Conservation (phyloP, 2,113 vertebrate genomes). For the Heliornis fulica region DNA sequence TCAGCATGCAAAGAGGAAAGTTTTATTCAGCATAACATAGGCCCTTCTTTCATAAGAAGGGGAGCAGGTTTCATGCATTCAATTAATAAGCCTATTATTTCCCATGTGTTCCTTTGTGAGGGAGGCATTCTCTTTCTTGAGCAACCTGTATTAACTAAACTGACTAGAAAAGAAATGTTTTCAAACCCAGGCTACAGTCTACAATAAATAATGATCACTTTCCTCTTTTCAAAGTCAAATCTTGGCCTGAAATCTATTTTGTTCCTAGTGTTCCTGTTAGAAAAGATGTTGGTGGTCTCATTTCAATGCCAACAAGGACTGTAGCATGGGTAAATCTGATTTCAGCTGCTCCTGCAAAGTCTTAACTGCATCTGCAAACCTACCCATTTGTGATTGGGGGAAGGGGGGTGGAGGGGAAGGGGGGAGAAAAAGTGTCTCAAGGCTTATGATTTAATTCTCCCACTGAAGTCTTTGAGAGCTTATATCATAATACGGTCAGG, state of each 20-base stretch:
- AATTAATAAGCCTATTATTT: conserved; percentile 68
- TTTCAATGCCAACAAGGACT: conserved; percentile 26
- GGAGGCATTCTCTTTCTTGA: conserved; percentile 64
- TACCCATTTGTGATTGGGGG: not conserved
- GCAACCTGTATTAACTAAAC: conserved; percentile 66
- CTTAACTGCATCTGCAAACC: conserved; percentile 42
- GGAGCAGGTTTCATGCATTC: conserved; percentile 42
- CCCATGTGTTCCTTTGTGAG: conserved; percentile 53
- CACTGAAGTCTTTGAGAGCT: conserved; percentile 31
- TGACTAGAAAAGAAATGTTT: conserved; percentile 66
- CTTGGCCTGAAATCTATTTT: conserved; percentile 51
- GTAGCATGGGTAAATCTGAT: conserved; percentile 43
- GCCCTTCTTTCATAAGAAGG: conserved; percentile 62
- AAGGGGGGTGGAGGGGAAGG: not conserved
- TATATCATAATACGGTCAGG: conserved; percentile 15
- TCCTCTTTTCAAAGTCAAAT: conserved; percentile 28
- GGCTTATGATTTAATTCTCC: conserved; percentile 47
- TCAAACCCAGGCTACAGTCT: conserved; percentile 62
- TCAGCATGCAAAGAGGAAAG: conserved; percentile 39
- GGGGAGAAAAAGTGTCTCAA: not conserved
- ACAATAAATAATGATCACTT: conserved; percentile 58
- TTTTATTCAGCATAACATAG: conserved; percentile 49
- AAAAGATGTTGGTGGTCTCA: conserved; percentile 73
- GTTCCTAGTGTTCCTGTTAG: conserved; percentile 33
- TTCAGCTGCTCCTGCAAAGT: conserved; percentile 50